A percentile compares a stretch with the other conserved stretches of the same genome.
phyloP scores from a whole-genome alignment of 1,140 invertebrate genomes.

The Paralvinella palmiformis region DNA sequence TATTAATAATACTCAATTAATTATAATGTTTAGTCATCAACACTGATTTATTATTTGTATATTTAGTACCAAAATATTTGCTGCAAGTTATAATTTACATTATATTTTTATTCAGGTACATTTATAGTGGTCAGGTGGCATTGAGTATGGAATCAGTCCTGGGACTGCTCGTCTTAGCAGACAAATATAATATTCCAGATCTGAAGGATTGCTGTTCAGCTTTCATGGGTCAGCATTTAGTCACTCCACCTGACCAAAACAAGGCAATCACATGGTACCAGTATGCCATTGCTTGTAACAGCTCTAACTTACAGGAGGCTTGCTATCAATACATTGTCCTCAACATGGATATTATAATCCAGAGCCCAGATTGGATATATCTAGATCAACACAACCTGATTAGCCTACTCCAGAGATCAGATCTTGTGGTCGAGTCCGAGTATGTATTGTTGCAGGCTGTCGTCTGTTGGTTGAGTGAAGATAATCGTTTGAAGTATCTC shows the following conservation, averaged over 20 bases:
- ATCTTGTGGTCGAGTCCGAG: constrained; percentile 39
- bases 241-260: constrained; percentile 37
- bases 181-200: constrained; percentile 39
- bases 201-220: constrained; percentile 37
- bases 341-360: constrained; percentile 40
- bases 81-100: not conserved
- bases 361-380: constrained; percentile 36
- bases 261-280: constrained; percentile 44
- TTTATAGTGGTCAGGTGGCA: constrained; percentile 35
- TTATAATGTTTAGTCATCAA: too few species aligned
- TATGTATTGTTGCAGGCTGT: constrained; percentile 22
- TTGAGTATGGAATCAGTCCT: constrained; percentile 37
- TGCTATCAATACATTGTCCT: constrained; percentile 41
- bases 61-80: not conserved
- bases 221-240: constrained; percentile 43
- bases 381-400: constrained; percentile 31
- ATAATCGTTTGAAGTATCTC: constrained; percentile 25
- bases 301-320: constrained; percentile 30
- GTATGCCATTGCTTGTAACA: constrained; percentile 37
- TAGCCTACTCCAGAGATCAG: constrained; percentile 38
- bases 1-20: too few species aligned
- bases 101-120: constrained; percentile 30
- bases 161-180: constrained; percentile 37
- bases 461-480: constrained; percentile 34
- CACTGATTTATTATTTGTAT: too few species aligned